phyloP scores from a whole-genome alignment of 2,888 invertebrate genomes.

The Rhyacophila evoluta region DNA sequence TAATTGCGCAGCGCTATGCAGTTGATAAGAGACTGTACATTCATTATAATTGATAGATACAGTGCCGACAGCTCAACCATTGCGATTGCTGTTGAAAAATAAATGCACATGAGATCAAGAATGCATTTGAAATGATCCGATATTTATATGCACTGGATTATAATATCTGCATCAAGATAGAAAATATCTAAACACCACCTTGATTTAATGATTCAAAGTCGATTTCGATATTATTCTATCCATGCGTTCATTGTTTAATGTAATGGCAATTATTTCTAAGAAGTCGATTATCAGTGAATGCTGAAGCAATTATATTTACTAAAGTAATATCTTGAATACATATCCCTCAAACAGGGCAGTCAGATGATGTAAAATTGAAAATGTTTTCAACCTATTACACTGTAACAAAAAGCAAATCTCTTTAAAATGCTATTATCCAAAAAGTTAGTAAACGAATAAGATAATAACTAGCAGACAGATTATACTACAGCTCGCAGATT shows the following conservation, averaged over 20 bases:
- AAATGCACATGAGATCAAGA: neutral
- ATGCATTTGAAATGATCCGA: neutral
- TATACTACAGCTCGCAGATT: too few relatives aligned
- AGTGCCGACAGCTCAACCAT: neutral
- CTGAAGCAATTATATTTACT: neutral
- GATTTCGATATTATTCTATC: neutral
- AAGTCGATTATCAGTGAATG: conserved; percentile 25
- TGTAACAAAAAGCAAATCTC: too few relatives aligned
- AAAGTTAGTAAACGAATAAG: too few relatives aligned
- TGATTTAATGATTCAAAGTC: conserved; percentile 4
- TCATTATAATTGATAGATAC: conserved; percentile 3
- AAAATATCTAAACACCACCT: neutral
- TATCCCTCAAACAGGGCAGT: neutral
- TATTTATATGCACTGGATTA: conserved; percentile 5
- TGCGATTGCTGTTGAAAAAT: neutral
- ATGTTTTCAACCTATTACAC: too few relatives aligned
- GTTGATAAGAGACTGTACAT: neutral
- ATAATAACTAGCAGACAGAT: too few relatives aligned
- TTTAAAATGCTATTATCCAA: too few relatives aligned
- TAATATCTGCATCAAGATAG: neutral
- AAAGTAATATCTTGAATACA: neutral
- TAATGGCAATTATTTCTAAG: conserved; percentile 34
- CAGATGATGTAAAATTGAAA: too few relatives aligned
- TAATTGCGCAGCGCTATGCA: neutral
- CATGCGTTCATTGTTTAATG: neutral